A percentile compares a stretch with the other conserved stretches of the same genome.
Conservation (phyloP, 2,888 invertebrate species). For the Ophion costatus region DNA sequence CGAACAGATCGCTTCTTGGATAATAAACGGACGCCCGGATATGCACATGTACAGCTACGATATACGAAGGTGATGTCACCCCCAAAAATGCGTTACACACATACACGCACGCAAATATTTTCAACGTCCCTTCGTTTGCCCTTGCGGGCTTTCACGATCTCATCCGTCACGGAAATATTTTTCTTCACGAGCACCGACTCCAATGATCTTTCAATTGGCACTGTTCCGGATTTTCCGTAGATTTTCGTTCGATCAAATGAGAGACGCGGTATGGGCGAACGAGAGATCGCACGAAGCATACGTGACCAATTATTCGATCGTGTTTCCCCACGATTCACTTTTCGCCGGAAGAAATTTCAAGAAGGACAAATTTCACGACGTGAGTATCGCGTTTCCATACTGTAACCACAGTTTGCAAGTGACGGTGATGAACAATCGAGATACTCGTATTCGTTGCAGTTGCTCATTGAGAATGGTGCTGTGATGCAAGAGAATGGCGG, state of each 20-base stretch:
- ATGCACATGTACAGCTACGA: slow-evolving; percentile 95
- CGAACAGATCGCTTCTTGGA: slow-evolving; percentile 94
- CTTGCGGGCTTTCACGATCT: neutral
- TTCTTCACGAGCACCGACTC: too few species aligned
- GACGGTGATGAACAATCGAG: slow-evolving; percentile 8
- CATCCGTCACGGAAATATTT: too few species aligned
- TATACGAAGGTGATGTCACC: slow-evolving; percentile 85
- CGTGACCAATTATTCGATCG: slow-evolving; percentile 92
- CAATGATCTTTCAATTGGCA: neutral
- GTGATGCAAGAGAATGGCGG: slow-evolving; percentile 95
- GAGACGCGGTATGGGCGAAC: slow-evolving; percentile 90
- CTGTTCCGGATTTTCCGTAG: slow-evolving; percentile 79
- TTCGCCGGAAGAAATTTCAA: slow-evolving; percentile 91
- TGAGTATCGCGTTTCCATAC: slow-evolving; percentile 74
- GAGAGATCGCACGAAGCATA: slow-evolving; percentile 96
- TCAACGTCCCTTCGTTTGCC: neutral
- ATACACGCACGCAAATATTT: neutral
- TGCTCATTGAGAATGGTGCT: slow-evolving; percentile 90
- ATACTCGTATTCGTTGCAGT: slow-evolving; percentile 80
- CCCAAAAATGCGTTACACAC: too few species aligned
- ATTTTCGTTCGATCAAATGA: slow-evolving; percentile 90
- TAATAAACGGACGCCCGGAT: slow-evolving; percentile 91
- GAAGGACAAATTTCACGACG: slow-evolving; percentile 88
- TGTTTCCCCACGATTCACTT: slow-evolving; percentile 93
- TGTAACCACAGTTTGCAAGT: slow-evolving; percentile 4